A percentile compares a stretch with the other conserved stretches of the same genome.
Evolutionary conservation across 2,888 invertebrate genomes (phyloP).

Genomic region (Pemphredon lugubris): DNA sequence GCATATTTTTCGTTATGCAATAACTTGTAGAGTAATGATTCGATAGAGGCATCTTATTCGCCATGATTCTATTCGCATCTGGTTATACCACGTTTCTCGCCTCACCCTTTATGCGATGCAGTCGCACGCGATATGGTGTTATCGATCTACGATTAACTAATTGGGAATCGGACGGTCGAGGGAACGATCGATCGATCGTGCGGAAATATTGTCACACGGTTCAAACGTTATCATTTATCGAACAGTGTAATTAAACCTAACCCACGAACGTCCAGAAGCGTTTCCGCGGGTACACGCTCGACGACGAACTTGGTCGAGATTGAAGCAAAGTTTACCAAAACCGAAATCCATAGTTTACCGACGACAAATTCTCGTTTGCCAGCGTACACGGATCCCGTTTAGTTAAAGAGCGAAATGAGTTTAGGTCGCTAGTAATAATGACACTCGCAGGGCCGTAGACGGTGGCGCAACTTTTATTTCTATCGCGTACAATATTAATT

Average conservation of each 20-base stretch:
- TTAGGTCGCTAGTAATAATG: slow-evolving; percentile 12
- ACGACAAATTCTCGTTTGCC: slow-evolving; percentile 37
- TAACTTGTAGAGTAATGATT: too few species aligned
- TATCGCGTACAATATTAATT: too few species aligned
- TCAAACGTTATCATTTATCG: not conserved
- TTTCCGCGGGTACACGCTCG: slow-evolving; percentile 1
- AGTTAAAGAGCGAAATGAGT: slow-evolving; percentile 39
- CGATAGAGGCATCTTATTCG: too few species aligned
- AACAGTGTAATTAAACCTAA: slow-evolving; percentile 17
- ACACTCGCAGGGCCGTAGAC: slow-evolving; percentile 10
- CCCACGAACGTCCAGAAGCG: slow-evolving; percentile 2
- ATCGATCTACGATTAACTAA: too few species aligned
- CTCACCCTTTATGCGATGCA: too few species aligned
- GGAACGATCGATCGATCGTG: too few species aligned
- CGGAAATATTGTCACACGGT: not conserved
- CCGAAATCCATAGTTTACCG: slow-evolving; percentile 40
- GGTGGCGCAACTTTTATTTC: not conserved
- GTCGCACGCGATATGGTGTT: too few species aligned
- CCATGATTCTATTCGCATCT: too few species aligned
- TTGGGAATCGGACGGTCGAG: too few species aligned
- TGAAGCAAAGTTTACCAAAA: slow-evolving; percentile 37
- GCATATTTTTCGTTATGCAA: too few species aligned
- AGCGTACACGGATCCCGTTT: slow-evolving; percentile 21
- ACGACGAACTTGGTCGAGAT: not conserved
- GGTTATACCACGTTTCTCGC: too few species aligned